Base-by-base conservation (phyloP, 2,797 vertebrate species). In the Chelonia mydas region DNA sequence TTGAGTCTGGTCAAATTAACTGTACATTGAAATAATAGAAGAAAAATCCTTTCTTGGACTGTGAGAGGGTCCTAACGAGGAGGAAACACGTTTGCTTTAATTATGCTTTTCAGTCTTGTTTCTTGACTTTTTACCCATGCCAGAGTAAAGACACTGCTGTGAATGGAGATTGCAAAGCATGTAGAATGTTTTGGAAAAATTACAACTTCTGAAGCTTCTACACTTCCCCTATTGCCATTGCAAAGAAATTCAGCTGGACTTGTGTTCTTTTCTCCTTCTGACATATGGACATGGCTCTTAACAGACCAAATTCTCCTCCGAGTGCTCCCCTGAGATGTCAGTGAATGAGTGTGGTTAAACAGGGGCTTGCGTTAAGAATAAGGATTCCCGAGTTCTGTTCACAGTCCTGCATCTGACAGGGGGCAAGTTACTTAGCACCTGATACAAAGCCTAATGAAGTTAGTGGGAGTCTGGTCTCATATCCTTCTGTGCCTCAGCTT, bases 1-100 rank as follows among this genome's bases (percentile, higher is more conserved):
- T 93, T 93, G 93, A 92, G 83, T 86, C 25, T 13, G 45, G 91
- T 87, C 84, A 94, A 91, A 68, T 27, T 84, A 92, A 90, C 13
- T 5, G 45, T 12, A 2, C 89, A 7, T 82, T 92, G 93, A 95
- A 79, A 82, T 88, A 31, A 74, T 9, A 84, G 49, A 1, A 54
- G 61, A 49, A 55, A n/a, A 25, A 41, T n/a, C 11, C 25, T 27
- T 31, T 90, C 9, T 86, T 0, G 0, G 3, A 5, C 27, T 88
- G 21, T 21, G 83, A 37, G 8, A 87, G 83, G 23, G 81, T 86
- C n/a, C 90, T 84, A 94, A 83, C 79, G 9, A 91, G 33, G 90
- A 93, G 15, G 53, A 51, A 82, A 96, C 88, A 93, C 72, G 2
- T 86, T 94, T 10, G 54, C 54, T 53, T 53, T 19, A 53, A 53